Conservation (phyloP, 2,888 invertebrate genomes). For the Hecatera dysodea region DNA sequence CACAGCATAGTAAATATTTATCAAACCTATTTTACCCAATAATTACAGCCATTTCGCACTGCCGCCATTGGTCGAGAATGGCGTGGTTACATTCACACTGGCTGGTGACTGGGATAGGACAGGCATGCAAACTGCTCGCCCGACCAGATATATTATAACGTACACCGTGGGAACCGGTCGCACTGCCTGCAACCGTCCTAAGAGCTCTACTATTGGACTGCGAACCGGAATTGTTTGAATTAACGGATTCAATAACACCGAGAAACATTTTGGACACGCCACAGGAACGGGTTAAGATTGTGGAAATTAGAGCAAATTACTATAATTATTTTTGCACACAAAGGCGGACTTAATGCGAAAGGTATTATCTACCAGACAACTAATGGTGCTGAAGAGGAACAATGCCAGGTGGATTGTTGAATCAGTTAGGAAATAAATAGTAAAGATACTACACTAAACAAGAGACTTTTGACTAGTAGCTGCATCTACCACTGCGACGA, state of each 20-base stretch:
- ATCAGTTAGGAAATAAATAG: too few species aligned
- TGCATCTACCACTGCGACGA: conserved; percentile 7
- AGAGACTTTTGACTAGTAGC: too few species aligned
- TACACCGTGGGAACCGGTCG: conserved; percentile 68
- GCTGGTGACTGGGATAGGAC: conserved; percentile 42
- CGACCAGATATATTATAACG: conserved; percentile 47
- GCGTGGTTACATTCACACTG: conserved; percentile 41
- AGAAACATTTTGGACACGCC: background rate
- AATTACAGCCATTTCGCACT: conserved; percentile 32
- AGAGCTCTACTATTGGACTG: conserved; percentile 30
- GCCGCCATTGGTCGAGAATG: conserved; percentile 6
- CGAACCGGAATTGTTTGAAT: conserved; percentile 3
- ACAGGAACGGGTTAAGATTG: background rate
- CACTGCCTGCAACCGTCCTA: conserved; percentile 20
- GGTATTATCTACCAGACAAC: too few species aligned
- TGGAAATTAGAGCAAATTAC: background rate
- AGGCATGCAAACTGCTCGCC: conserved; percentile 52
- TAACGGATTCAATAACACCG: background rate
- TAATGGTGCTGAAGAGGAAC: background rate
- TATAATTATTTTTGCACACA: background rate
- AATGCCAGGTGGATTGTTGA: background rate
- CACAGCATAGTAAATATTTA: background rate
- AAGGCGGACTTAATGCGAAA: too few species aligned
- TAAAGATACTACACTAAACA: too few species aligned
- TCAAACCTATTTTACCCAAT: conserved; percentile 1